Evolutionary conservation across 2,113 vertebrate genomes (phyloP).

Genomic region (Cygnus buccinator): DNA sequence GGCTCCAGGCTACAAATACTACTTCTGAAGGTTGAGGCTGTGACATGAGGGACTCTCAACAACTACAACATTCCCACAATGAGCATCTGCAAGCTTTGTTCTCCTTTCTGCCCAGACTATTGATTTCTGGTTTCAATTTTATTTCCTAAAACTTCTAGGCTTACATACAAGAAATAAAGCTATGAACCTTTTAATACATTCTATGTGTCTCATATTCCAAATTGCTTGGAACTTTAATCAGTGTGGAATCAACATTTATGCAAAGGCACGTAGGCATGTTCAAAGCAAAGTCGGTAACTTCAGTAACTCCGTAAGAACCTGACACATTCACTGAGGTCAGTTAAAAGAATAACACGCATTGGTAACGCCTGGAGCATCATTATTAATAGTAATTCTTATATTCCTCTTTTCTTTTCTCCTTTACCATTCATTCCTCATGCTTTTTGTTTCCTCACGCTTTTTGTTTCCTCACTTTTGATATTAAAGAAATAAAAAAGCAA

Average conservation of each 20-base stretch:
- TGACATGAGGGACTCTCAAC: neutral
- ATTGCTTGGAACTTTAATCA: neutral
- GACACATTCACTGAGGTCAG: neutral
- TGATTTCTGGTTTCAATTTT: neutral
- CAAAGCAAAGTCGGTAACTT: neutral
- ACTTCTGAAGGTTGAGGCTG: neutral
- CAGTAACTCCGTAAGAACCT: neutral
- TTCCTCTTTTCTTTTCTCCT: neutral
- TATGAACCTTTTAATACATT: accelerated
- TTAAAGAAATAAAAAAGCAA: neutral
- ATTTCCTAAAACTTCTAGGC: neutral
- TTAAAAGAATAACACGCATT: neutral
- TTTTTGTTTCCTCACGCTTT: neutral
- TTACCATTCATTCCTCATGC: neutral
- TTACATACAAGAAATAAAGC: neutral
- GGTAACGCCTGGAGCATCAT: neutral
- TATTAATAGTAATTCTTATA: neutral
- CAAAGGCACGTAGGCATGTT: neutral
- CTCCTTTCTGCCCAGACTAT: neutral
- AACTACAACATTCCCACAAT: neutral
- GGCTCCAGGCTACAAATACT: neutral
- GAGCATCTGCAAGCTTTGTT: neutral
- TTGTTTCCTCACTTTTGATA: neutral
- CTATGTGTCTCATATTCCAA: neutral
- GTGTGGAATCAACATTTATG: neutral